Conservation (phyloP, 2,113 vertebrate genomes). For the Lipotes vexillifer region DNA sequence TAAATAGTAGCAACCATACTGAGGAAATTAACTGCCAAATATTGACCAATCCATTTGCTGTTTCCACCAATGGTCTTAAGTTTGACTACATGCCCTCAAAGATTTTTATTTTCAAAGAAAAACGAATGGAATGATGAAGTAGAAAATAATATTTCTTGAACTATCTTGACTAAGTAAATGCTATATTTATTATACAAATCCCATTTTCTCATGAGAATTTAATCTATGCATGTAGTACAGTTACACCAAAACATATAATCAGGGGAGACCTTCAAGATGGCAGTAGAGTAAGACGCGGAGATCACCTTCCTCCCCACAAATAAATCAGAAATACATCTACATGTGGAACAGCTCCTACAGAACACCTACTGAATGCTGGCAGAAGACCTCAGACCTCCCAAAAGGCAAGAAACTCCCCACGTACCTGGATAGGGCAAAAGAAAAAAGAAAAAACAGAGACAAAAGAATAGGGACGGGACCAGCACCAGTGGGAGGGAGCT, state of each 20-base stretch:
- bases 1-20: not conserved
- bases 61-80: not conserved
- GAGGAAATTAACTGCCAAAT: not conserved
- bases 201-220: not conserved
- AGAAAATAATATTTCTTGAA: not conserved
- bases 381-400: too few relatives aligned
- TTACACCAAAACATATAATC: not conserved
- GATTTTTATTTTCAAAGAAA: not conserved
- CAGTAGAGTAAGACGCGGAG: too few relatives aligned
- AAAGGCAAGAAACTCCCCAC: too few relatives aligned
- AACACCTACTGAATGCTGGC: too few relatives aligned
- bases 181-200: not conserved
- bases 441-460: too few relatives aligned
- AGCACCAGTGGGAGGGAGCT: too few relatives aligned
- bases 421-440: too few relatives aligned
- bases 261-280: too few relatives aligned
- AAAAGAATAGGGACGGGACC: too few relatives aligned
- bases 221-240: not conserved
- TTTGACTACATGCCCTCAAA: not conserved
- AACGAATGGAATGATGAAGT: not conserved
- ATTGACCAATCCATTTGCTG: not conserved
- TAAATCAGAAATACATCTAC: too few relatives aligned
- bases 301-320: too few relatives aligned
- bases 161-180: not conserved
- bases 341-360: too few relatives aligned